Conservation (phyloP, 2,888 invertebrate genomes). For the Altica lythri region DNA sequence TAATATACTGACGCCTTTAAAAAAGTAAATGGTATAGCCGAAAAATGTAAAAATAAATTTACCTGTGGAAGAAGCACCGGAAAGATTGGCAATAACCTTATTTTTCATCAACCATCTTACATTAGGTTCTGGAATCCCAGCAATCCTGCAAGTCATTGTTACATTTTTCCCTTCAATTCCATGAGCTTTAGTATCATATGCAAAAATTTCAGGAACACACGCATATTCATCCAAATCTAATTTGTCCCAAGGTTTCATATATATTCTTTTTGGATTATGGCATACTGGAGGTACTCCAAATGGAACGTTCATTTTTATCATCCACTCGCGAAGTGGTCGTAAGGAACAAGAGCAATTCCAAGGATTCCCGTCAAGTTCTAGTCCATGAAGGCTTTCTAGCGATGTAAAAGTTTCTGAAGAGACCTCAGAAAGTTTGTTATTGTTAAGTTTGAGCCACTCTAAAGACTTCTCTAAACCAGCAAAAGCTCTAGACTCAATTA, state of each 20-base stretch:
- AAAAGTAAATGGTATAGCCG: no score
- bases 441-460: constrained; percentile 78
- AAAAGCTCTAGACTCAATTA: constrained; percentile 74
- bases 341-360: constrained; percentile 83
- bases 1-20: no score
- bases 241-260: constrained; percentile 73
- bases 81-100: constrained; percentile 69
- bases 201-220: constrained; percentile 73
- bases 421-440: constrained; percentile 72
- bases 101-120: constrained; percentile 76
- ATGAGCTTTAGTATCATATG: constrained; percentile 64
- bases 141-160: constrained; percentile 71
- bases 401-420: constrained; percentile 70
- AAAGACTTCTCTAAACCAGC: constrained; percentile 72
- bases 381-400: constrained; percentile 71
- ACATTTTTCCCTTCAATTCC: constrained; percentile 75
- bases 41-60: constrained; percentile 1
- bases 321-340: constrained; percentile 77
- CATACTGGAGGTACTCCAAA: constrained; percentile 74
- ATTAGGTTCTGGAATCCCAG: constrained; percentile 72
- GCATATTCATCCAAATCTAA: constrained; percentile 80
- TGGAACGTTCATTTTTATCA: constrained; percentile 77
- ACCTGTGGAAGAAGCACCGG: constrained; percentile 45
- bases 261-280: constrained; percentile 66
- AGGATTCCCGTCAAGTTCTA: constrained; percentile 78